Percentiles rank a stretch among this genome's conserved stretches.
Evolutionary conservation across 1,140 invertebrate genomes (phyloP).

Genomic region (Lucilia cuprina): DNA sequence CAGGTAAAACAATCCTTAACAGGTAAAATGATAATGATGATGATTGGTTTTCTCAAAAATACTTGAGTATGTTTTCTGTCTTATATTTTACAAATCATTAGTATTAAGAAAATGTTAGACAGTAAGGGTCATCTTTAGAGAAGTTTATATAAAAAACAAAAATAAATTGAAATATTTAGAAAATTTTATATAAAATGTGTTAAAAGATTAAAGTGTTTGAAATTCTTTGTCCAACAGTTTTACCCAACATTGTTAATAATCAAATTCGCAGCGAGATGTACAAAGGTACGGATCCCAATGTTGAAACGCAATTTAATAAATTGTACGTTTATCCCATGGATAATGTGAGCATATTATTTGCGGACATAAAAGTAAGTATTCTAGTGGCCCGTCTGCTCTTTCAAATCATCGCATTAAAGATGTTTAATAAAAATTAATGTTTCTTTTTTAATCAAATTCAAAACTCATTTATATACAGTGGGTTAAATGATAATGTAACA

Average conservation of each 20-base stretch:
- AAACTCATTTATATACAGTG: neutral
- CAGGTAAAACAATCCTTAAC: no score
- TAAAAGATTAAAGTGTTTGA: neutral
- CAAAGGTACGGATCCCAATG: slow-evolving; percentile 59
- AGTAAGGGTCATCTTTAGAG: no score
- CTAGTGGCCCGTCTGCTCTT: neutral
- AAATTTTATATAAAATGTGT: no score
- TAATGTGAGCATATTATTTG: slow-evolving; percentile 97
- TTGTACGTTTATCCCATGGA: slow-evolving; percentile 97
- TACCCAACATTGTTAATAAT: slow-evolving; percentile 87
- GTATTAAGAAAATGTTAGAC: no score
- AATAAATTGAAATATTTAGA: no score
- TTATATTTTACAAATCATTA: no score
- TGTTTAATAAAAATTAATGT: no score
- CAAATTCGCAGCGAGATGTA: slow-evolving; percentile 63
- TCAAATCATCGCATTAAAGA: no score
- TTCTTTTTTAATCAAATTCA: neutral
- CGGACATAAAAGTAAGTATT: slow-evolving; percentile 90
- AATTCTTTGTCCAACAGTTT: slow-evolving; percentile 69
- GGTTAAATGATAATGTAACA: neutral
- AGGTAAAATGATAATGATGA: no score
- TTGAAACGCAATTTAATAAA: slow-evolving; percentile 86
- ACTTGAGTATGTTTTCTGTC: no score
- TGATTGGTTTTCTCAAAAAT: no score
- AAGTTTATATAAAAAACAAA: no score